A percentile compares a stretch with the other conserved stretches of the same genome.
These are phyloP conservation scores for Eptatretus burgeri DNA, from an alignment of 2,113 vertebrate genomes.

Conservation along the genomic window DNA sequence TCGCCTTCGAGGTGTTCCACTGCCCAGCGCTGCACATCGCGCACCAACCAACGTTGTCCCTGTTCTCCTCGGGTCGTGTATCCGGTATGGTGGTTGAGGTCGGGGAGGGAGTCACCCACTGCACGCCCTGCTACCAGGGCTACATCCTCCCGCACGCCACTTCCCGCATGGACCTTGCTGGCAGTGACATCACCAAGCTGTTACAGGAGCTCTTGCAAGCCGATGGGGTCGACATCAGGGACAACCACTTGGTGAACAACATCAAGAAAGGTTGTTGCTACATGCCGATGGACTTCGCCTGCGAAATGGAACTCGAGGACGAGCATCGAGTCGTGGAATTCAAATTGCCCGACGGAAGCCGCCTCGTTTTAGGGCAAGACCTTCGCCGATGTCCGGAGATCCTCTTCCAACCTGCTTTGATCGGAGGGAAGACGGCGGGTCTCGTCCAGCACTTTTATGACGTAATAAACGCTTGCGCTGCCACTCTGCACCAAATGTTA, in stretches of 20 bases:
- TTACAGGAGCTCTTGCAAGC: background rate
- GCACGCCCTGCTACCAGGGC: background rate
- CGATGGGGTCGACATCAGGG: background rate
- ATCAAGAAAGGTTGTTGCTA: slow-evolving; percentile 5
- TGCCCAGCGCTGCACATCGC: background rate
- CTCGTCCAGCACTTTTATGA: background rate
- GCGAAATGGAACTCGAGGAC: background rate
- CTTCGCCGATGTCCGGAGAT: background rate
- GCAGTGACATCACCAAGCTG: background rate
- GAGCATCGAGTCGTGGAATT: background rate
- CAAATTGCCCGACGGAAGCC: background rate
- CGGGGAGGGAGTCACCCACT: background rate
- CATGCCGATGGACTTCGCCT: background rate
- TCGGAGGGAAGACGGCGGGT: background rate
- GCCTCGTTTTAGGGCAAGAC: background rate
- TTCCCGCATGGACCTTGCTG: background rate
- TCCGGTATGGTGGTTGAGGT: background rate
- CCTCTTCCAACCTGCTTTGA: background rate
- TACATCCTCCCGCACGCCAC: background rate
- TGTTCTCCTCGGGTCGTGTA: background rate
- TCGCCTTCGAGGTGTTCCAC: background rate
- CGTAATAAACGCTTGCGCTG: background rate
- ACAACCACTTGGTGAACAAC: background rate
- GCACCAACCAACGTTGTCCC: background rate
- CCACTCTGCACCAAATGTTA: background rate